Base-by-base conservation (phyloP, 2,797 vertebrate genomes). In the Bufotes viridis region DNA sequence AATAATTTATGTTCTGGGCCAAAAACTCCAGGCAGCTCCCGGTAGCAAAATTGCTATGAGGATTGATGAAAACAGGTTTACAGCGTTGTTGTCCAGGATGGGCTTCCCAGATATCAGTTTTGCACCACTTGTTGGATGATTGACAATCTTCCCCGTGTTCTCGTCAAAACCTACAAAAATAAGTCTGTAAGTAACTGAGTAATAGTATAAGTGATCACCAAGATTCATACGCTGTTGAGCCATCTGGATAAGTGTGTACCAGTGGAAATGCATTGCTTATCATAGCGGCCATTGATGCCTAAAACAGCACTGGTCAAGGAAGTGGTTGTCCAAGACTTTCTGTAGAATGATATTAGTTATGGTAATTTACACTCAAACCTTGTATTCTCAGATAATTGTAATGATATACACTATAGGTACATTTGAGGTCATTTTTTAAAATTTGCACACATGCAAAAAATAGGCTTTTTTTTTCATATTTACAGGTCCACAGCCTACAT, bases 51-150 rank as follows among this genome's bases (percentile, higher is more conserved):
- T 94, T 1, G 98, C 98, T 7, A 97, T 84, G 20, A 99, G 91
- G 26, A 99, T 91, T 0, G 96, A 96, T 82, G 98, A 98, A 93
- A 99, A 98, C 34, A 99, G 96, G 91, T 99, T 99, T n/a, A 99
- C 98, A 0, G 96, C 95, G 0, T 98, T 99, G 95, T 99, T 99
- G 93, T 99, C 98, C 63, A 99, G 90, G 90, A 99, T 97, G 18
- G 98, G 96, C 90, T 97, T 99, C 69, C 98, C 98, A 78, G 96
- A 95, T 92, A 99, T 96, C 84, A 96, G 89, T 89, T 90, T 95
- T n/a, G 96, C 95, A 26, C 95, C 96, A 51, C 92, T 91, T 0
- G 96, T 94, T 89, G 97, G 94, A 75, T 96, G 96, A 82, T 92
- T 95, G 90, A 99, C 97, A 91, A 99, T 97, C 93, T 96, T 96